Evolutionary conservation across 1,140 invertebrate species (phyloP), one percentile per base, ranked within the genome.

Genomic region (Drosophila ambigua): DNA sequence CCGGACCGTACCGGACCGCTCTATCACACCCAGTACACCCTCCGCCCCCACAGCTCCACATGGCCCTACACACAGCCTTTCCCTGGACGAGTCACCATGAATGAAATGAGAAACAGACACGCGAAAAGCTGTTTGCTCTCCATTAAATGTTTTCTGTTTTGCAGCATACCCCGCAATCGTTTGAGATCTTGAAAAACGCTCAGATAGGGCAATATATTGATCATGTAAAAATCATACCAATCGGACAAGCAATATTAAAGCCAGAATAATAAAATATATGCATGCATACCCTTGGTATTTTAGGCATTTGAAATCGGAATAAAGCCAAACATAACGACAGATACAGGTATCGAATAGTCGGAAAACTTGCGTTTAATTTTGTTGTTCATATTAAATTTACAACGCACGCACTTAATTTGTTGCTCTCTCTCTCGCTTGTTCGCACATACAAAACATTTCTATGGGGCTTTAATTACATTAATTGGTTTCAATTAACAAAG

Each of bases 401-500:
- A 31, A 69, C 50, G 44, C 45, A 73, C 51, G 50, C 60, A 79
- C 41, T 57, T 71, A 45, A 61, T 76, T 41, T 57, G 28, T 57
- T 52, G 26, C 31, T 45, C 41, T 57, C 23, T 68, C 39, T 66
- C 13, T 66, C 20, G 51, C 9, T 9, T n/a, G 2, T 39, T 20
- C 35, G 5, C 50, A 23, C 54, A n/a, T 55, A 16, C 20, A 41
- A 45, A 23, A 20, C 62, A 79, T 84, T 76, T 72, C 55, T 64
- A 64, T 39, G 63, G 53, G 63, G 46, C 62, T 75, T 82, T 82
- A 87, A 87, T 87, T 88, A 78, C 83, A 87, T 79, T 87, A 87
- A 87, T 87, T 88, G 66, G 60, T 76, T 76, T 82, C 82, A 87
- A 87, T 87, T 87, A 87, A 69, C 59, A 54, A 66, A 73, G 43